These are phyloP conservation scores for Alloplasta piceator DNA, from an alignment of 2,888 invertebrate species.

Conservation along the genomic window DNA sequence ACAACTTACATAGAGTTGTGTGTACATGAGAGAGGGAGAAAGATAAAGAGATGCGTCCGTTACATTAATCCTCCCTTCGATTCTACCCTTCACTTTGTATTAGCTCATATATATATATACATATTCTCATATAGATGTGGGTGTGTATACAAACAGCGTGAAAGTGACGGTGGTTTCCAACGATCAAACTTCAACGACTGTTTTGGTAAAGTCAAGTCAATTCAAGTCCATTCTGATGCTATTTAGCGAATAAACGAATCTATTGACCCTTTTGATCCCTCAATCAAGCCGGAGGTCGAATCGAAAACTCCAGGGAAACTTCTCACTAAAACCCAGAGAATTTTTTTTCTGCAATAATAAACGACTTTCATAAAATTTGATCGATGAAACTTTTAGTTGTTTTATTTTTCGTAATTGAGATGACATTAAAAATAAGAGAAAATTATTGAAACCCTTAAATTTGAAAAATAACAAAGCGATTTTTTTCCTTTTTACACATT, in stretches of 20 bases:
- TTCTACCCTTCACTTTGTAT: background rate
- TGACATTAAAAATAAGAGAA: too few species aligned
- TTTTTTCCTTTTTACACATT: too few species aligned
- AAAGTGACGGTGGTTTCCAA: background rate
- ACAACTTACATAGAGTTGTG: slow-evolving; percentile 7
- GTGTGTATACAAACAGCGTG: background rate
- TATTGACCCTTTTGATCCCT: background rate
- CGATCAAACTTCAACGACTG: background rate
- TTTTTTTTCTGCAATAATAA: too few species aligned
- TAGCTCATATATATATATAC: background rate
- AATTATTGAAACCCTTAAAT: too few species aligned
- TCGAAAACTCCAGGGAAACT: too few species aligned
- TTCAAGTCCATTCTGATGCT: background rate
- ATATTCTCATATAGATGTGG: too few species aligned
- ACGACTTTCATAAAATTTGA: too few species aligned
- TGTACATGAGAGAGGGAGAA: slow-evolving; percentile 14
- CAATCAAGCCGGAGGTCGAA: too few species aligned
- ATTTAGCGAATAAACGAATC: background rate
- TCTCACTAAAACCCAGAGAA: too few species aligned
- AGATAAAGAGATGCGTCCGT: slow-evolving; percentile 1
- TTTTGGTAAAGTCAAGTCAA: slow-evolving; percentile 2
- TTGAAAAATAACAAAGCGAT: too few species aligned
- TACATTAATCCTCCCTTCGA: slow-evolving; percentile 6
- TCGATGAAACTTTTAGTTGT: too few species aligned
- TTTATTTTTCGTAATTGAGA: too few species aligned